Percentiles rank a stretch among this genome's conserved stretches.
These are phyloP conservation scores for Apostichopus parvimensis DNA, from an alignment of 35 echinoderm and acorn worm species.

Conservation along the genomic window DNA sequence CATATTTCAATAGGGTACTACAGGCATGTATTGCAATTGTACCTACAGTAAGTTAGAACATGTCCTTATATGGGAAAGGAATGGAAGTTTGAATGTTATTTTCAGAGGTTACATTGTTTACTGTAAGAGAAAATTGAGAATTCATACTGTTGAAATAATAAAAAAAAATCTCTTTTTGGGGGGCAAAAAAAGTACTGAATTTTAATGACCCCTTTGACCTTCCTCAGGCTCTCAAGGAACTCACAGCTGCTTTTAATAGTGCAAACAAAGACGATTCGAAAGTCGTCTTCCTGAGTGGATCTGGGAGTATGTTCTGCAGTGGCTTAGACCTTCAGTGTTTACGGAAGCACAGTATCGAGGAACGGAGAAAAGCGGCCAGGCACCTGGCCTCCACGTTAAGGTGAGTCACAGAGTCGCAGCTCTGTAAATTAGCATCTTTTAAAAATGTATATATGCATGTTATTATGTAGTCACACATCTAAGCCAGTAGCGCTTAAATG, in stretches of 20 bases:
- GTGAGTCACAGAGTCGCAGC: conserved; percentile 25
- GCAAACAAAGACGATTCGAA: conserved; percentile 81
- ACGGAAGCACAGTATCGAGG: conserved; percentile 55
- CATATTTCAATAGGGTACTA: no score
- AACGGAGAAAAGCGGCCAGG: conserved; percentile 67
- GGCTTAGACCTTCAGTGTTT: conserved; percentile 81
- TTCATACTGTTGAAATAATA: no score
- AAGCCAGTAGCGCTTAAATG: no score
- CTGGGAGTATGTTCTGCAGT: conserved; percentile 95
- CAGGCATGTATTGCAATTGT: no score
- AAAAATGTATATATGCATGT: no score
- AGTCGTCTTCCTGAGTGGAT: conserved; percentile 82
- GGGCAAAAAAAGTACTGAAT: background rate
- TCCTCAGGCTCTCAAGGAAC: conserved; percentile 78
- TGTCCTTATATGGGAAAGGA: no score
- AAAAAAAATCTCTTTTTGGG: background rate
- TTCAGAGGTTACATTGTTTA: no score
- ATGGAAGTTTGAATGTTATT: no score
- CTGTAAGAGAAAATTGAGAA: no score
- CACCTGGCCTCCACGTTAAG: conserved; percentile 74
- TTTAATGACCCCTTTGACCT: background rate
- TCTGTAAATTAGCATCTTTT: no score
- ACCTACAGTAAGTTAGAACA: no score
- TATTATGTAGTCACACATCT: no score
- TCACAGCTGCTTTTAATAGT: conserved; percentile 75